Base-by-base conservation (phyloP, 35 echinoderm and acorn worm species). In the Hemicentrotus pulcherrimus region DNA sequence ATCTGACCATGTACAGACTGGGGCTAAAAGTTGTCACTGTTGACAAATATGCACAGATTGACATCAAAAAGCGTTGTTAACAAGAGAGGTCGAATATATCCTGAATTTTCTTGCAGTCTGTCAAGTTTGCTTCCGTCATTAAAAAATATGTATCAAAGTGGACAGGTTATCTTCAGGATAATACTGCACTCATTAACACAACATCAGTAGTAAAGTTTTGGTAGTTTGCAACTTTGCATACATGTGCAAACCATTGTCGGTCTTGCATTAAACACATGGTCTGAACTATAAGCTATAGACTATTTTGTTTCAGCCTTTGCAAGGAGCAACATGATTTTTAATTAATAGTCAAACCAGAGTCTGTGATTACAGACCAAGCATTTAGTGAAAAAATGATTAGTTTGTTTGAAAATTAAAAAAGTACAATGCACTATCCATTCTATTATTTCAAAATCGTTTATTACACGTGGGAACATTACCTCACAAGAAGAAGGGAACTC, bases 1-100 rank as follows among this genome's bases (percentile, higher is more conserved):
- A 15, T 22, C 65, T 78, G 65, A 78, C 65, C 65, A 30, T 78
- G 19, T 78, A 78, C 24, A 78, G 65, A 5, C 65, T n/a, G 19
- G 65, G 19, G 65, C 2, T 78, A 78, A 78, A 78, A 78, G 65
- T 78, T 78, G 65, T 78, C 65, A 78, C 65, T 78, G 65, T 78
- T 78, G 65, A 78, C 65, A 24, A 78, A 78, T 78, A 78, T 78
- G 65, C 28, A 78, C 65, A 78, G 65, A 78, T 78, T 78, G 65
- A 78, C 65, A 78, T 78, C 65, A 78, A 6, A 78, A 78, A 78
- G 65, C 65, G n/a, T 78, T 78, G 65, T 5, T 78, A 78, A 78
- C 65, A 78, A 78, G 65, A 28, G 65, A 78, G 65, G 22, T 78
- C 24, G n/a, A 78, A n/a, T 78, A 78, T n/a, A 28, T 28, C 6